A percentile compares a stretch with the other conserved stretches of the same genome.
phyloP scores from a whole-genome alignment of 2,113 vertebrate species.

The Bettongia penicillata region DNA sequence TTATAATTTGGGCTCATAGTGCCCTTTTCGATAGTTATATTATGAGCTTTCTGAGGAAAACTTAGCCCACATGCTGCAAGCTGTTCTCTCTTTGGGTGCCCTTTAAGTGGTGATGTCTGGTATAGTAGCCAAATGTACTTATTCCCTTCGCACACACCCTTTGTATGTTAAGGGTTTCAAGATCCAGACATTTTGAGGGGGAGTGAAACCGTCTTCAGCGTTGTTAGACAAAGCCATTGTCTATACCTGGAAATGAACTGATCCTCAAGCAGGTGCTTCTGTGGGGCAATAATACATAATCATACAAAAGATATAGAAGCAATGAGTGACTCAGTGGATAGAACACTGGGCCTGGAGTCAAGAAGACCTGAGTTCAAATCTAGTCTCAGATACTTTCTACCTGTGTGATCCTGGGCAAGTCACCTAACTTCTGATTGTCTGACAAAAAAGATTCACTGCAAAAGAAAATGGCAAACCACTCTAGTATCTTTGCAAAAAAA shows the following conservation, averaged over 20 bases:
- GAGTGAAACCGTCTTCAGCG: rapidly evolving
- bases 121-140: slow-evolving; percentile 30
- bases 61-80: slow-evolving; percentile 58
- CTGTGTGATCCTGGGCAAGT: background rate
- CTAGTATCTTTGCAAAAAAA: no score
- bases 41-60: slow-evolving; percentile 64
- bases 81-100: background rate
- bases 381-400: background rate
- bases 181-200: slow-evolving; percentile 21
- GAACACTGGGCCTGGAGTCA: no score
- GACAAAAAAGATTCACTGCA: background rate
- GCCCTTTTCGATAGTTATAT: slow-evolving; percentile 72
- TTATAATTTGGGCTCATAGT: slow-evolving; percentile 74
- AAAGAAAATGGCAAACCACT: no score
- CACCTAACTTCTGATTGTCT: background rate
- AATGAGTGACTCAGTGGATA: background rate
- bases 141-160: background rate
- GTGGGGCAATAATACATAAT: background rate
- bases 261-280: background rate
- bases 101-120: background rate
- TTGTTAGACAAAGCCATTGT: background rate
- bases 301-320: background rate
- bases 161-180: background rate
- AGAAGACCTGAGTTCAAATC: no score
- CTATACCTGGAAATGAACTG: background rate